phyloP scores from a whole-genome alignment of 1,140 invertebrate genomes.

The Drosophila chauvacae region DNA sequence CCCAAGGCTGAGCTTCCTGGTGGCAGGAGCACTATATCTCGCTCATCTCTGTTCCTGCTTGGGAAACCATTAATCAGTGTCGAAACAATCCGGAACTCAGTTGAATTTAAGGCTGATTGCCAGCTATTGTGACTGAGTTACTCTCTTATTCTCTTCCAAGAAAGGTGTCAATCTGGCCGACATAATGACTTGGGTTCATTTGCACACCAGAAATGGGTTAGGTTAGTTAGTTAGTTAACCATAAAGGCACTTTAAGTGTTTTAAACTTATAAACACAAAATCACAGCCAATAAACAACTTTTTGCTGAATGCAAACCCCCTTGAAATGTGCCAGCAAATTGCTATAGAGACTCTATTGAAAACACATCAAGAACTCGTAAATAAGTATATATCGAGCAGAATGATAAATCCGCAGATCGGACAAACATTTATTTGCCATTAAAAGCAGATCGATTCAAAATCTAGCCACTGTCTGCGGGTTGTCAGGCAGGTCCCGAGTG shows the following conservation, averaged over 20 bases:
- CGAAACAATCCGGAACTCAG: background rate
- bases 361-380: slow-evolving; percentile 7
- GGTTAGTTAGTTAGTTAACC: background rate
- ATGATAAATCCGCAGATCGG: slow-evolving; percentile 22
- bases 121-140: background rate
- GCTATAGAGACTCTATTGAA: background rate
- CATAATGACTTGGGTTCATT: background rate
- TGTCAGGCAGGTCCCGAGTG: slow-evolving; percentile 4
- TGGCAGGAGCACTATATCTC: background rate
- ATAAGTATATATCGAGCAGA: slow-evolving; percentile 18
- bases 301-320: background rate
- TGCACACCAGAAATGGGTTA: background rate
- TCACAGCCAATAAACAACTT: slow-evolving; percentile 8
- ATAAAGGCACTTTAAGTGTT: background rate
- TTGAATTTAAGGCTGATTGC: background rate
- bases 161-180: background rate
- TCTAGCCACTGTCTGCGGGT: slow-evolving; percentile 19
- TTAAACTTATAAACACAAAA: no score
- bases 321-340: slow-evolving; percentile 1
- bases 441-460: slow-evolving; percentile 10
- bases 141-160: background rate
- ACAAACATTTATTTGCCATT: slow-evolving; percentile 39
- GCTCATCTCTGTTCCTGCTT: background rate
- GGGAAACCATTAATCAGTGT: background rate
- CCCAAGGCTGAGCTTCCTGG: background rate